These are phyloP conservation scores for Drosophila kambysellisi DNA, from an alignment of 2,888 invertebrate species.

Conservation along the genomic window DNA sequence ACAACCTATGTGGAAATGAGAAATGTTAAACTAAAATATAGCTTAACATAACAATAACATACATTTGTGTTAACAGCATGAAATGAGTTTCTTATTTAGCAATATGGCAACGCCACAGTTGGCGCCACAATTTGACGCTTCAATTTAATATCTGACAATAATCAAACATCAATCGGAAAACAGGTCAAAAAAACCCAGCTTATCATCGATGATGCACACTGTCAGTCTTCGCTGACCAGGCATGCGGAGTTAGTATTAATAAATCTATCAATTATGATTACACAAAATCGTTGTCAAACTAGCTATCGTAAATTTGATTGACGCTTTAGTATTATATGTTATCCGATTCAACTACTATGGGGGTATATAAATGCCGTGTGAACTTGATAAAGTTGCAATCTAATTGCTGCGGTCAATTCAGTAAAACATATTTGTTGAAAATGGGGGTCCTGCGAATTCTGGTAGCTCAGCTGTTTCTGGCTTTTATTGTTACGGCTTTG, in stretches of 20 bases:
- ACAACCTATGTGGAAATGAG: too few relatives aligned
- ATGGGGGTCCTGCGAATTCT: slow-evolving; percentile 52
- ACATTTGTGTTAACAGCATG: not conserved
- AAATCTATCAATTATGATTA: slow-evolving; percentile 21
- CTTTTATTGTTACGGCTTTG: slow-evolving; percentile 33
- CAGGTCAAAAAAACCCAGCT: slow-evolving; percentile 1
- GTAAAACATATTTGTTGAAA: slow-evolving; percentile 7
- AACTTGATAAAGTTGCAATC: slow-evolving; percentile 2
- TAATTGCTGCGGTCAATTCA: slow-evolving; percentile 9
- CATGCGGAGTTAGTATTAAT: slow-evolving; percentile 11
- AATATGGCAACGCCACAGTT: not conserved
- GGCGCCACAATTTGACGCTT: not conserved
- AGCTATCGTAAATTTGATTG: slow-evolving; percentile 33
- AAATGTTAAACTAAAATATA: slow-evolving; percentile 1
- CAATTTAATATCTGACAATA: not conserved
- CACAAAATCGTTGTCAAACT: slow-evolving; percentile 28
- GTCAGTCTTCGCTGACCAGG: slow-evolving; percentile 6
- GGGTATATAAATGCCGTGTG: slow-evolving; percentile 44
- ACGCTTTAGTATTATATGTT: slow-evolving; percentile 33
- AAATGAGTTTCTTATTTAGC: not conserved
- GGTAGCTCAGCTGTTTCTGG: slow-evolving; percentile 37
- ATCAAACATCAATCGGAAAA: not conserved
- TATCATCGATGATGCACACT: slow-evolving; percentile 35
- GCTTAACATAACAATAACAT: slow-evolving; percentile 4
- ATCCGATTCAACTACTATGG: slow-evolving; percentile 10